Evolutionary conservation across 2,797 vertebrate genomes (phyloP).

Genomic region (Morelia viridis): DNA sequence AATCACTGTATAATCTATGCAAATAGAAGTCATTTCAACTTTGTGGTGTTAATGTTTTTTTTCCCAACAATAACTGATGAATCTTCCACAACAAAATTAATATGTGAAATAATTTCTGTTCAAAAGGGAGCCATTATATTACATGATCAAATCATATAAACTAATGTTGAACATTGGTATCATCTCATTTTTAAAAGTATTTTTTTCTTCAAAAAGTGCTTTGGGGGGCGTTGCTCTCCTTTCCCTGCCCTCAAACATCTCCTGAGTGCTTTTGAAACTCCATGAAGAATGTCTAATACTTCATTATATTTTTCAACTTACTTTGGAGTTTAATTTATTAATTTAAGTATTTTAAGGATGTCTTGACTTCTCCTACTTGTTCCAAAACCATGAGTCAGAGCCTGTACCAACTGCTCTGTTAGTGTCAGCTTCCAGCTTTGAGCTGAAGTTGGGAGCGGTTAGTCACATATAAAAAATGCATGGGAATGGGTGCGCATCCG

Average conservation of each 20-base stretch:
- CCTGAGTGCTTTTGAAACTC: slow-evolving; percentile 44
- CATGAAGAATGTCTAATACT: slow-evolving; percentile 40
- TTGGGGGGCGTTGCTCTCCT: slow-evolving; percentile 18
- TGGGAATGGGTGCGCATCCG: slow-evolving; percentile 54
- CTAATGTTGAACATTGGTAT: neutral
- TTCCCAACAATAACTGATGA: neutral
- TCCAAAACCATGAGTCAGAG: slow-evolving; percentile 70
- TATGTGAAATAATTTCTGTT: neutral
- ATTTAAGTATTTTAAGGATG: slow-evolving; percentile 64
- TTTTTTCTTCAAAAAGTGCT: neutral
- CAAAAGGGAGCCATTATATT: neutral
- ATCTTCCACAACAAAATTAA: neutral
- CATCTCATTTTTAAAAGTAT: neutral
- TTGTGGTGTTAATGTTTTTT: neutral
- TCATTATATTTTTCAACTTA: slow-evolving; percentile 55
- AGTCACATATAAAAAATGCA: slow-evolving; percentile 65
- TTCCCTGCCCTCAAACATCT: neutral
- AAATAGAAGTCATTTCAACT: neutral
- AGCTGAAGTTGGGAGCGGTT: slow-evolving; percentile 60
- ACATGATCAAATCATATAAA: neutral
- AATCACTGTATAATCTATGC: neutral
- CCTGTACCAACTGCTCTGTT: slow-evolving; percentile 66
- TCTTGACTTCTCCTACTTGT: slow-evolving; percentile 64
- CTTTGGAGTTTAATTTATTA: slow-evolving; percentile 64
- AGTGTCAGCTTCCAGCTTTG: slow-evolving; percentile 60